Evolutionary conservation across 2,113 vertebrate species (phyloP).

Genomic region (Rhynchopsitta pachyrhyncha): DNA sequence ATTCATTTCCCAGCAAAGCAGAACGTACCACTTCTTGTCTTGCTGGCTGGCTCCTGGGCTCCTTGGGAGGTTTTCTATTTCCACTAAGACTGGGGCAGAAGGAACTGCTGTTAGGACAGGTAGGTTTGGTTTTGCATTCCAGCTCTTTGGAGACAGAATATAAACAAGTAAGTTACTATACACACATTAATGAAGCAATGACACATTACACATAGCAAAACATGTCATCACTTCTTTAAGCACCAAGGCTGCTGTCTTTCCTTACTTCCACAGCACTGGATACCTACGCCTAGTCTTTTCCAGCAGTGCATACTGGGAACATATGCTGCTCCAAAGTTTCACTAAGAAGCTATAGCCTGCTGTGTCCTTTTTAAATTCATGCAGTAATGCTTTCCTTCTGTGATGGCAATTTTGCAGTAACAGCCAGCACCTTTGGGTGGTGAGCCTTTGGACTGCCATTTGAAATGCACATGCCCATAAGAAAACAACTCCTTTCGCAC

Average conservation of each 20-base stretch:
- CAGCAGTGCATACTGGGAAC: background rate
- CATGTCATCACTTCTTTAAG: background rate
- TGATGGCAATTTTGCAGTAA: background rate
- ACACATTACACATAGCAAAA: background rate
- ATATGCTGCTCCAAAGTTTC: background rate
- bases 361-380: background rate
- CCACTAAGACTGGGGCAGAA: conserved; percentile 78
- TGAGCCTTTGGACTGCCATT: background rate
- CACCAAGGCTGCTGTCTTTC: background rate
- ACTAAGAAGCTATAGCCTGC: background rate
- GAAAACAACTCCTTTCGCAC: background rate
- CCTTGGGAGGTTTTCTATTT: conserved; percentile 85
- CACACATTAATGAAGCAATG: background rate
- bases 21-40: conserved; percentile 87
- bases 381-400: background rate
- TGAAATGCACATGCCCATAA: background rate
- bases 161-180: conserved; percentile 27
- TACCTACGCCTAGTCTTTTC: background rate
- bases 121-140: conserved; percentile 63
- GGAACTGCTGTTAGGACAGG: conserved; percentile 62
- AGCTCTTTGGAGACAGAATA: conserved; percentile 72
- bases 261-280: background rate
- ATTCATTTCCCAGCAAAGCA: conserved; percentile 9
- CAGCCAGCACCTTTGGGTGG: background rate
- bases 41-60: conserved; percentile 80